A percentile compares a stretch with the other conserved stretches of the same genome.
Conservation (phyloP, 2,797 vertebrate species). For the Crax fasciolata region DNA sequence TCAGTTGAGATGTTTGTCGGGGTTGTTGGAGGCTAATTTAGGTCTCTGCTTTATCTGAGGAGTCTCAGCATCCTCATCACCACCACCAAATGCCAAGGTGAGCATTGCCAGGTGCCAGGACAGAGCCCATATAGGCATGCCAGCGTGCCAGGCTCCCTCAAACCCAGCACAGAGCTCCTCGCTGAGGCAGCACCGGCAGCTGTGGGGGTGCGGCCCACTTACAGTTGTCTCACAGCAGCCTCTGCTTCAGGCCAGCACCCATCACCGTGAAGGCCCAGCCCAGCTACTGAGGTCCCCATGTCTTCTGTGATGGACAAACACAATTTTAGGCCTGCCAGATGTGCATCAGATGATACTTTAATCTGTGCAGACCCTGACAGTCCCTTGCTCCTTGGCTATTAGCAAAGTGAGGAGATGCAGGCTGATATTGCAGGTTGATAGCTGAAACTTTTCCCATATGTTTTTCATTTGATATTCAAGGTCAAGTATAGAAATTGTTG, state of each 20-base stretch:
- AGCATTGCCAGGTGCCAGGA: neutral
- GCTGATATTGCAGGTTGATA: neutral
- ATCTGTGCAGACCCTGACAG: neutral
- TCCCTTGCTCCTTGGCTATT: neutral
- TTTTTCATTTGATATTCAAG: neutral
- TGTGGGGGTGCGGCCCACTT: neutral
- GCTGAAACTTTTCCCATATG: neutral
- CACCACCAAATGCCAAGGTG: no score
- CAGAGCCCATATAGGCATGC: neutral
- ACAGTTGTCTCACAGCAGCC: neutral
- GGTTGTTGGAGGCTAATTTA: no score
- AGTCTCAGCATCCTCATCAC: no score
- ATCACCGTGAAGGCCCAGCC: neutral
- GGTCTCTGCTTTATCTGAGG: no score
- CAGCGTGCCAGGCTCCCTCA: neutral
- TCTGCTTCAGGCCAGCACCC: neutral
- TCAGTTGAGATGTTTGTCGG: no score
- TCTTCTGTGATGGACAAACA: neutral
- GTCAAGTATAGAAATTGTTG: neutral
- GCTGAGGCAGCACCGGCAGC: neutral
- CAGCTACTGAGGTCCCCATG: neutral
- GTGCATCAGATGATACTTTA: neutral
- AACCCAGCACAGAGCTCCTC: neutral
- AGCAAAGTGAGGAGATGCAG: neutral
- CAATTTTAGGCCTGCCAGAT: neutral